Conservation (phyloP, 2,113 vertebrate genomes). For the Oenanthe oenanthe region DNA sequence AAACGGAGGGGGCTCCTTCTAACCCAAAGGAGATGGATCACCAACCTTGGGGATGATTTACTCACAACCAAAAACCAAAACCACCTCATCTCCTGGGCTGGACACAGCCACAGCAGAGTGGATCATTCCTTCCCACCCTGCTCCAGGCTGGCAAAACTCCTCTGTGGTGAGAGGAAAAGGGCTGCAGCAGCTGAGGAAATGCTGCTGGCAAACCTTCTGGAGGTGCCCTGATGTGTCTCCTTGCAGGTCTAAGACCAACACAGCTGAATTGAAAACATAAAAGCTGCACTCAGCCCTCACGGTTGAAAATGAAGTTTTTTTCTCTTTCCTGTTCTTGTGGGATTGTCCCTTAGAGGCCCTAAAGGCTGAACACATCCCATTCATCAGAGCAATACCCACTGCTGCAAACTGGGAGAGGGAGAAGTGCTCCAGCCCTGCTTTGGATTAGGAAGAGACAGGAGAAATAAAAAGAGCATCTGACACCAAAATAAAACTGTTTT, state of each 20-base stretch:
- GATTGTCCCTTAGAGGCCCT: background rate
- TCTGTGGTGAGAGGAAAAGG: background rate
- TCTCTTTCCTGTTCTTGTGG: background rate
- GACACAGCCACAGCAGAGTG: background rate
- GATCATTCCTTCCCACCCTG: accelerated
- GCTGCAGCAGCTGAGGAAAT: background rate
- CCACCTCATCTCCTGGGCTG: background rate
- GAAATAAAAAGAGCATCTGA: constrained; percentile 68
- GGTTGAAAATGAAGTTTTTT: background rate
- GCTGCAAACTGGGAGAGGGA: background rate
- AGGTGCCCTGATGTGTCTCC: background rate
- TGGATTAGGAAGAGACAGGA: constrained; percentile 42
- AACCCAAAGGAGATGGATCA: background rate
- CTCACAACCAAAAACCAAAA: background rate
- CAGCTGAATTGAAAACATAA: accelerated
- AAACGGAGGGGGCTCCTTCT: background rate
- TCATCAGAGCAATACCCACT: background rate
- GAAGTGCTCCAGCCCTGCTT: constrained; percentile 39
- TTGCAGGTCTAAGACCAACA: background rate
- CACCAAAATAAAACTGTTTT: constrained; percentile 68
- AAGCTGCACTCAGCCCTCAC: background rate
- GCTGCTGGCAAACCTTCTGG: background rate
- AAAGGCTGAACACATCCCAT: background rate
- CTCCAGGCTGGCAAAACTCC: background rate
- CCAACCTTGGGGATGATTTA: background rate